phyloP scores from a whole-genome alignment of 1,140 invertebrate genomes.

The Plectrocnemia conspersa region DNA sequence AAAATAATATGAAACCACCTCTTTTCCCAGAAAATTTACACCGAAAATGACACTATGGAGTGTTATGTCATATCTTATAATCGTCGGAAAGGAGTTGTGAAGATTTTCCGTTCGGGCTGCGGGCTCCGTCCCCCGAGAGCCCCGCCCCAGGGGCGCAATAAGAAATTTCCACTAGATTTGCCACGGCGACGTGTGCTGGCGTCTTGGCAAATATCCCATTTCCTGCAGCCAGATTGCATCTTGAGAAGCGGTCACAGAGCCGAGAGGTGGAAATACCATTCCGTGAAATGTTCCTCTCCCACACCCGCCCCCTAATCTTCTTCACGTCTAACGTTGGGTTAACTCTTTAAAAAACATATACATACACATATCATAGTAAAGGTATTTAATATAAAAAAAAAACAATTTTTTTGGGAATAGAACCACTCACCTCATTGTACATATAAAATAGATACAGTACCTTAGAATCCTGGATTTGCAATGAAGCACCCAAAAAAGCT shows the following conservation, averaged over 20 bases:
- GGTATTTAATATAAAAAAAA: too few species aligned
- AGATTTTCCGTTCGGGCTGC: neutral
- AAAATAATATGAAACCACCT: too few species aligned
- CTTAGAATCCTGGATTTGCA: too few species aligned
- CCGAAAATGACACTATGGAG: too few species aligned
- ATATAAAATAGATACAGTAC: too few species aligned
- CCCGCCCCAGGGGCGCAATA: conserved; percentile 20
- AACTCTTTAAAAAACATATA: too few species aligned
- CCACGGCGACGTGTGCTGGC: conserved; percentile 34
- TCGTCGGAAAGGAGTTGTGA: neutral
- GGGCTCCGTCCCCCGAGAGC: neutral
- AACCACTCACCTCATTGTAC: too few species aligned
- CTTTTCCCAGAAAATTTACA: neutral
- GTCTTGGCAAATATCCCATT: conserved; percentile 37
- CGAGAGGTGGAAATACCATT: neutral
- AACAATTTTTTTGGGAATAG: too few species aligned
- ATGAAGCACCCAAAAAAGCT: too few species aligned
- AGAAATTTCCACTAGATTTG: conserved; percentile 37
- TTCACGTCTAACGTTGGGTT: too few species aligned
- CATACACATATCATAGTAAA: too few species aligned
- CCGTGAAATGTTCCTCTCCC: neutral
- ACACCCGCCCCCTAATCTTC: neutral
- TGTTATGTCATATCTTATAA: too few species aligned
- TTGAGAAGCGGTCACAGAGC: conserved; percentile 11
- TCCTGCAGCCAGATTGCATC: conserved; percentile 35